Evolutionary conservation across 2,113 vertebrate genomes (phyloP).

Genomic region (Macrotis lagotis): DNA sequence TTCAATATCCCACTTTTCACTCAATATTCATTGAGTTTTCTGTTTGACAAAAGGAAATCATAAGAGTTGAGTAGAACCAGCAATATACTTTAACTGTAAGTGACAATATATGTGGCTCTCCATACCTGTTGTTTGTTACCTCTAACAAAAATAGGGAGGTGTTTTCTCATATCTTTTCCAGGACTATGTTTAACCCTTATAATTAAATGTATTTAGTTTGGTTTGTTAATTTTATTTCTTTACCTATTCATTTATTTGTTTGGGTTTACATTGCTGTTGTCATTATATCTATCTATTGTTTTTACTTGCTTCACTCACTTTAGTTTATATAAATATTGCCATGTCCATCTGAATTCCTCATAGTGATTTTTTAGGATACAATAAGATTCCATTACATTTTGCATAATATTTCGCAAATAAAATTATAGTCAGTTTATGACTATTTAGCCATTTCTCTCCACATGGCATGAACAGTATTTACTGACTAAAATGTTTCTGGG

Average conservation of each 20-base stretch:
- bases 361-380: background rate
- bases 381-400: background rate
- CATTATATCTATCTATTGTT: background rate
- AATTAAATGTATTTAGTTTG: background rate
- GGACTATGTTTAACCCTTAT: background rate
- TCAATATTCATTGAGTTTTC: background rate
- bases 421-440: background rate
- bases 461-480: background rate
- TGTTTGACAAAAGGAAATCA: background rate
- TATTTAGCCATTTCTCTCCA: background rate
- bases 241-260: background rate
- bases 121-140: background rate
- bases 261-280: background rate
- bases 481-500: background rate
- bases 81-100: background rate
- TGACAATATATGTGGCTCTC: background rate
- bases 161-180: background rate
- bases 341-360: background rate
- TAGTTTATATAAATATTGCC: background rate
- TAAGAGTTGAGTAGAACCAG: background rate
- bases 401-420: background rate
- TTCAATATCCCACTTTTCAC: background rate
- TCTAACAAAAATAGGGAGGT: background rate
- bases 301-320: background rate
- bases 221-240: background rate